These are phyloP conservation scores for Cybosia mesomella DNA, from an alignment of 2,888 invertebrate species.

Conservation along the genomic window DNA sequence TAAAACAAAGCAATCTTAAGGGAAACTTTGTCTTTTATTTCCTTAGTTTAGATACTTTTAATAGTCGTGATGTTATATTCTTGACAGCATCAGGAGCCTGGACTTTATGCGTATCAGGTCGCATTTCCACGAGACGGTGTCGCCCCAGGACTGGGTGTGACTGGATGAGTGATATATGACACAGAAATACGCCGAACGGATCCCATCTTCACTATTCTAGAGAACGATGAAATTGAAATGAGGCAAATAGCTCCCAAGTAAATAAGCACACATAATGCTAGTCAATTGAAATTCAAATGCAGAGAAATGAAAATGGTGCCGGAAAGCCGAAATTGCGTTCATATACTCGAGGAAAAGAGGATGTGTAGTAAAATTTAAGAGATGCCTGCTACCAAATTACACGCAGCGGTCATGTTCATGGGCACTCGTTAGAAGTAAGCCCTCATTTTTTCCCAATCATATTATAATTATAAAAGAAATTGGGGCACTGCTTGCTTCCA, in stretches of 20 bases:
- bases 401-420: slow-evolving; percentile 35
- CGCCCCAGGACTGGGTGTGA: no score
- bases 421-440: slow-evolving; percentile 28
- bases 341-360: slow-evolving; percentile 32
- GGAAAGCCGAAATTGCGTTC: slow-evolving; percentile 44
- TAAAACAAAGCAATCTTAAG: slow-evolving; percentile 22
- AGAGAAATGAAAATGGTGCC: slow-evolving; percentile 40
- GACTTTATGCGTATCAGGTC: not conserved
- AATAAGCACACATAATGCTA: slow-evolving; percentile 45
- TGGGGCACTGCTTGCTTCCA: not conserved
- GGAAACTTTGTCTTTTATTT: slow-evolving; percentile 25
- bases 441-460: slow-evolving; percentile 34
- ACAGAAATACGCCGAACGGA: not conserved
- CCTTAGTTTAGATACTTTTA: slow-evolving; percentile 16
- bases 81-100: not conserved
- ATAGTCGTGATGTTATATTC: not conserved
- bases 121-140: no score
- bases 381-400: slow-evolving; percentile 42
- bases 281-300: slow-evolving; percentile 55
- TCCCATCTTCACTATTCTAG: not conserved
- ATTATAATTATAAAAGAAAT: not conserved
- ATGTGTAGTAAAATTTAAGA: slow-evolving; percentile 42
- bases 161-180: not conserved
- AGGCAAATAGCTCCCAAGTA: slow-evolving; percentile 37
- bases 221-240: slow-evolving; percentile 38